These are phyloP conservation scores for Chionis minor DNA, from an alignment of 2,113 vertebrate species.

Conservation along the genomic window DNA sequence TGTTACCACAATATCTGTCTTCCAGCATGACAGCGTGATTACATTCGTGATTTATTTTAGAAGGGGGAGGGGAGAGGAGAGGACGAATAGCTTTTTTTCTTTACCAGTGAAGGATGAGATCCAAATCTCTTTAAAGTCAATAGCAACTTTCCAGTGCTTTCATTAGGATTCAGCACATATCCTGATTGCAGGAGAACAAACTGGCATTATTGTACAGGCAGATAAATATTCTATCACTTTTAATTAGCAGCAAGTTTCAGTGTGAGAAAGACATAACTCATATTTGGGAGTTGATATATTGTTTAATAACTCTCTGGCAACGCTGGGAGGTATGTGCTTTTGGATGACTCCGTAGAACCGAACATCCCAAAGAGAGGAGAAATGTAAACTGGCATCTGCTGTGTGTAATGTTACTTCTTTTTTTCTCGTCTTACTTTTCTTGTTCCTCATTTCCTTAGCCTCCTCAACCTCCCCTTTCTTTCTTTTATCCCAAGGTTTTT, in stretches of 20 bases:
- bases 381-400: not conserved
- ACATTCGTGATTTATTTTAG: not conserved
- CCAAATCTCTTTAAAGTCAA: not conserved
- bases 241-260: not conserved
- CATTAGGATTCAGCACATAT: not conserved
- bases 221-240: not conserved
- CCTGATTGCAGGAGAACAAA: not conserved
- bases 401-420: not conserved
- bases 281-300: not conserved
- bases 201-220: not conserved
- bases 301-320: not conserved
- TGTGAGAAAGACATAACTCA: not conserved
- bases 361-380: not conserved
- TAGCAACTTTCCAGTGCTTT: not conserved
- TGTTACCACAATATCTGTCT: not conserved
- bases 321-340: not conserved
- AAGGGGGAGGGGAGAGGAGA: not conserved
- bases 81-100: not conserved
- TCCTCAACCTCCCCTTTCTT: not conserved
- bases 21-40: not conserved
- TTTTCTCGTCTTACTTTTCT: not conserved
- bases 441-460: not conserved
- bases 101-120: not conserved
- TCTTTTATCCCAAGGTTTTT: not conserved
- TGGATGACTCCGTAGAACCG: not conserved